A percentile compares a stretch with the other conserved stretches of the same genome.
phyloP scores from a whole-genome alignment of 2,113 vertebrate genomes.

The Oostethus manadensis region DNA sequence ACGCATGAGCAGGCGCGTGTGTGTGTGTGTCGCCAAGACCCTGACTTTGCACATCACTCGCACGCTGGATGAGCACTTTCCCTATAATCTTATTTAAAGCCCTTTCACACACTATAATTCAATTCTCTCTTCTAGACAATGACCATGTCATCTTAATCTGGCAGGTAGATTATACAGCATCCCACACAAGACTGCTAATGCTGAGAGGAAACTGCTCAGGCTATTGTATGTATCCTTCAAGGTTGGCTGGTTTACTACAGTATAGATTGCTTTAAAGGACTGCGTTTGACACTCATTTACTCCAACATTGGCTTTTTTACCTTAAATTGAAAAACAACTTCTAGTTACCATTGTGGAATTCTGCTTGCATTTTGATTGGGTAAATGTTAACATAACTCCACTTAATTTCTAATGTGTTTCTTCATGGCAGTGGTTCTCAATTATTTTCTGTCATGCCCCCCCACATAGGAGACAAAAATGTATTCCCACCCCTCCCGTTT shows the following conservation, averaged over 20 bases:
- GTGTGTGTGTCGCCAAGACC: constrained; percentile 23
- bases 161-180: constrained; percentile 72
- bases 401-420: constrained; percentile 26
- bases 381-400: constrained; percentile 27
- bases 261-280: constrained; percentile 65
- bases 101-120: constrained; percentile 70
- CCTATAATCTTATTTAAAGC: constrained; percentile 70
- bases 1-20: constrained; percentile 6
- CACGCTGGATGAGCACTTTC: constrained; percentile 51
- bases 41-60: constrained; percentile 54
- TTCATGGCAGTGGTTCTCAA: too few species aligned
- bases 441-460: too few species aligned
- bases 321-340: constrained; percentile 44
- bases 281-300: constrained; percentile 61
- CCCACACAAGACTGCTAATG: constrained; percentile 65
- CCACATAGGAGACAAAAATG: too few species aligned
- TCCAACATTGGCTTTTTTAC: constrained; percentile 40
- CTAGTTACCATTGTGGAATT: constrained; percentile 31
- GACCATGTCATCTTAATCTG: constrained; percentile 74
- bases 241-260: constrained; percentile 59
- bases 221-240: constrained; percentile 63
- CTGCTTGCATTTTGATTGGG: constrained; percentile 35
- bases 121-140: constrained; percentile 73
- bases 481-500: too few species aligned
- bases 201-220: constrained; percentile 44